Evolutionary conservation across 2,797 vertebrate species (phyloP).

Genomic region (Bradypus variegatus): DNA sequence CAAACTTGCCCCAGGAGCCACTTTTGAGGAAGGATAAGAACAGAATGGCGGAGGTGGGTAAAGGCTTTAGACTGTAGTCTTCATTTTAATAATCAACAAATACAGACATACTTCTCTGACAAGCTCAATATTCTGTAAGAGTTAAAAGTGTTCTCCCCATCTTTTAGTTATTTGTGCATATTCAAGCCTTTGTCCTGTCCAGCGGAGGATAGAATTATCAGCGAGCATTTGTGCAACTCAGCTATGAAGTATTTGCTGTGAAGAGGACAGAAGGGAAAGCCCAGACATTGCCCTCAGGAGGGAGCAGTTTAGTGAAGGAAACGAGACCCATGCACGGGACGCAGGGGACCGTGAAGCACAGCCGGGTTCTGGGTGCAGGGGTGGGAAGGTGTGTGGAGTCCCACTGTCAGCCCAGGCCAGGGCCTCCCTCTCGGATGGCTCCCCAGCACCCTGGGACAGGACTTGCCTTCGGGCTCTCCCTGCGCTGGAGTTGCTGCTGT

Average conservation of each 20-base stretch:
- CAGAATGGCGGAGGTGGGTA: no score
- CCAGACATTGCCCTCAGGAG: no score
- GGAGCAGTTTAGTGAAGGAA: neutral
- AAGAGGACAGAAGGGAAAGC: neutral
- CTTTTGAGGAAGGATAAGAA: neutral
- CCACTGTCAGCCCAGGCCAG: fast-evolving
- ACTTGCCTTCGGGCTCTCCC: neutral
- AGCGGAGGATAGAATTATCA: fast-evolving
- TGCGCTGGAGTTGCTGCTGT: fast-evolving
- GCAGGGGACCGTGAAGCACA: neutral
- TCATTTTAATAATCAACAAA: neutral
- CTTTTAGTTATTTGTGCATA: neutral
- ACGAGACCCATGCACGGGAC: neutral
- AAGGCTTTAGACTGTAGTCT: no score
- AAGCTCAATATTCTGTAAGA: neutral
- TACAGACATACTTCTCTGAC: neutral
- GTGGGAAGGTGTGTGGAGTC: fast-evolving
- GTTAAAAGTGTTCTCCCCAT: neutral
- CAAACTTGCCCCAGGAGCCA: neutral
- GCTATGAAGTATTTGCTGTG: neutral
- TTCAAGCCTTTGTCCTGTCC: neutral
- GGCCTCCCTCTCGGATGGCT: fast-evolving
- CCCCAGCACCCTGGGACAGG: fast-evolving
- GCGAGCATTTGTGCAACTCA: fast-evolving
- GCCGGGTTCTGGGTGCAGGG: neutral